phyloP scores from a whole-genome alignment of 1,140 invertebrate genomes.

The Penaeus chinensis region DNA sequence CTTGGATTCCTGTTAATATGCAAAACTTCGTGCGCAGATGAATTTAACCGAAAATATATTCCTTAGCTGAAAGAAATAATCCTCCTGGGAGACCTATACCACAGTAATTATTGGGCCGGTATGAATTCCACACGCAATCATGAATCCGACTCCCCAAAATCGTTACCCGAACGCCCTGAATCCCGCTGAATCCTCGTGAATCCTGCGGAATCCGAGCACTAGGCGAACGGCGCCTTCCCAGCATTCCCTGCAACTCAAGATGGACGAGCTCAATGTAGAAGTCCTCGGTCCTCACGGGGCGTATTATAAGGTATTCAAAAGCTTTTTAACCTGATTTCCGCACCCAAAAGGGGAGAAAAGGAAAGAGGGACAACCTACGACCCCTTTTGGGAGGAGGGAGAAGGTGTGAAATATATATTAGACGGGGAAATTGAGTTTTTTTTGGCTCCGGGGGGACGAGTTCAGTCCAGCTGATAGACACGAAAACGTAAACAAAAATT shows the following conservation, averaged over 20 bases:
- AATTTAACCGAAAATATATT: no score
- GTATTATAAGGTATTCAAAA: constrained; percentile 54
- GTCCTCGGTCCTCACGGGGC: constrained; percentile 58
- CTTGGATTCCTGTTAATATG: no score
- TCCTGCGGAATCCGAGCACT: background rate
- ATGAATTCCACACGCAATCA: no score
- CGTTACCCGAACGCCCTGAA: no score
- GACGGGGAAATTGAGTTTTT: background rate
- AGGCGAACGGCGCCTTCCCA: constrained; percentile 18
- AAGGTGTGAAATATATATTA: background rate
- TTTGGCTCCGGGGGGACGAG: background rate
- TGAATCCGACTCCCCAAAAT: no score
- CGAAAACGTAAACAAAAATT: background rate
- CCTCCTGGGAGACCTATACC: no score
- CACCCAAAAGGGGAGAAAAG: background rate
- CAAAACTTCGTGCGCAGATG: no score
- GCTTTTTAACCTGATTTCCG: no score
- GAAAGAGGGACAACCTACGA: background rate
- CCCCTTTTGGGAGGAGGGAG: background rate
- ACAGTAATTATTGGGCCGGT: no score
- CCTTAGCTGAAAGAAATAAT: no score
- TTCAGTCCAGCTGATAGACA: background rate
- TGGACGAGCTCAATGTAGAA: constrained; percentile 60
- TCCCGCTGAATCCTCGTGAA: no score
- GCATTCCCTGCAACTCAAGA: constrained; percentile 58